These are phyloP conservation scores for Cantharis rufa DNA, from an alignment of 2,888 invertebrate species.

Conservation along the genomic window DNA sequence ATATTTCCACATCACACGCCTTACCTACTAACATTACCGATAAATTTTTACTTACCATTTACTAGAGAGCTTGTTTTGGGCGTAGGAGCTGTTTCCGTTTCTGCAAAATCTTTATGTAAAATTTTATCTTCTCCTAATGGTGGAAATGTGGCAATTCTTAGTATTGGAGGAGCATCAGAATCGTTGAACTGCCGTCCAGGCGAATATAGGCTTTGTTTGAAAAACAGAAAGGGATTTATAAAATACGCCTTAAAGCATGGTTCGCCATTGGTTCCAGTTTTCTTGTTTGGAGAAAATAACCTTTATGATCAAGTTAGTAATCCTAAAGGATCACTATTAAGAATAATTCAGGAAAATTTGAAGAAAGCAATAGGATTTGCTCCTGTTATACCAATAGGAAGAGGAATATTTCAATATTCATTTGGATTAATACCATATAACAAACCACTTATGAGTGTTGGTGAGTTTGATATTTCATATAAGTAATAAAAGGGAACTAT, in stretches of 20 bases:
- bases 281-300: conserved; percentile 90
- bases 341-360: conserved; percentile 70
- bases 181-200: conserved; percentile 81
- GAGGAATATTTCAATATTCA: conserved; percentile 91
- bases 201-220: conserved; percentile 72
- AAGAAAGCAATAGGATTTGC: conserved; percentile 72
- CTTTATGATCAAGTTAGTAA: conserved; percentile 77
- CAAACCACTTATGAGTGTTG: conserved; percentile 80
- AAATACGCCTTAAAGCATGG: conserved; percentile 58
- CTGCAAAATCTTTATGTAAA: conserved; percentile 68
- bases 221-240: conserved; percentile 68
- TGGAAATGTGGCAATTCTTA: conserved; percentile 71
- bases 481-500: neutral
- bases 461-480: conserved; percentile 60
- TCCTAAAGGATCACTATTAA: conserved; percentile 70
- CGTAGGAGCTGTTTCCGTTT: conserved; percentile 63
- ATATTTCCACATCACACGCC: conserved; percentile 59
- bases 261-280: conserved; percentile 81
- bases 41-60: conserved; percentile 74
- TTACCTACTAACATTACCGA: conserved; percentile 62
- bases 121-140: conserved; percentile 59
- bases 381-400: conserved; percentile 74
- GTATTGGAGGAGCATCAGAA: conserved; percentile 90
- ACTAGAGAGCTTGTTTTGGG: conserved; percentile 68
- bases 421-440: conserved; percentile 85